phyloP scores from a whole-genome alignment of 2,888 invertebrate genomes.

The Idaea aversata region DNA sequence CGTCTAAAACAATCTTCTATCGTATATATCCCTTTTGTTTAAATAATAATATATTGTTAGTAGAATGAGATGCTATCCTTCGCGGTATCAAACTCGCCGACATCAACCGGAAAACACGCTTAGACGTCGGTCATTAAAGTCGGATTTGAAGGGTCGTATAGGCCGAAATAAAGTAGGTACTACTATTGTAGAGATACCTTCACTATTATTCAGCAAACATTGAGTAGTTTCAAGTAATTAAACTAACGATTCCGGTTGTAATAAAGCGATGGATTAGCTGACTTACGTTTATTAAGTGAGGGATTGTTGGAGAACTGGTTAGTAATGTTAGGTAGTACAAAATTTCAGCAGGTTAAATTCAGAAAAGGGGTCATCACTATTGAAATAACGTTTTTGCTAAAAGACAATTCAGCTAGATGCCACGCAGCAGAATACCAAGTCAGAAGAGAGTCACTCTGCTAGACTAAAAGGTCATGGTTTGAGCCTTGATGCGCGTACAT shows the following conservation, averaged over 20 bases:
- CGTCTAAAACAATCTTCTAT: no score
- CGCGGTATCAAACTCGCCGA: conserved; percentile 6
- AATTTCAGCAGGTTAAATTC: no score
- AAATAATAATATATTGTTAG: no score
- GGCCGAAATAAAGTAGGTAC: conserved; percentile 74
- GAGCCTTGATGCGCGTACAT: no score
- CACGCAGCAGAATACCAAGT: no score
- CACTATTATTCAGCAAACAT: conserved; percentile 1
- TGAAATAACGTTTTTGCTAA: no score
- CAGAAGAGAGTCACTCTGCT: no score
- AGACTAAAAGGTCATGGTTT: no score
- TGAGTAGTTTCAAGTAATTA: conserved; percentile 56
- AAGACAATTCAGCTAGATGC: no score
- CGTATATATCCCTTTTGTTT: no score
- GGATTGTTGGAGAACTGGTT: neutral
- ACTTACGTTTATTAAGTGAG: conserved; percentile 3
- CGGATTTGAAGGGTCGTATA: conserved; percentile 76
- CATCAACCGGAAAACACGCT: conserved; percentile 31
- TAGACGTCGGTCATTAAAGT: conserved; percentile 72
- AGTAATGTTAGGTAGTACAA: no score
- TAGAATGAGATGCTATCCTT: neutral
- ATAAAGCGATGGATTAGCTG: conserved; percentile 30
- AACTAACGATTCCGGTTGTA: conserved; percentile 44
- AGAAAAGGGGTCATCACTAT: no score
- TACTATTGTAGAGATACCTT: conserved; percentile 33